Base-by-base conservation (phyloP, 2,113 vertebrate species). In the Microcebus tavaratra region DNA sequence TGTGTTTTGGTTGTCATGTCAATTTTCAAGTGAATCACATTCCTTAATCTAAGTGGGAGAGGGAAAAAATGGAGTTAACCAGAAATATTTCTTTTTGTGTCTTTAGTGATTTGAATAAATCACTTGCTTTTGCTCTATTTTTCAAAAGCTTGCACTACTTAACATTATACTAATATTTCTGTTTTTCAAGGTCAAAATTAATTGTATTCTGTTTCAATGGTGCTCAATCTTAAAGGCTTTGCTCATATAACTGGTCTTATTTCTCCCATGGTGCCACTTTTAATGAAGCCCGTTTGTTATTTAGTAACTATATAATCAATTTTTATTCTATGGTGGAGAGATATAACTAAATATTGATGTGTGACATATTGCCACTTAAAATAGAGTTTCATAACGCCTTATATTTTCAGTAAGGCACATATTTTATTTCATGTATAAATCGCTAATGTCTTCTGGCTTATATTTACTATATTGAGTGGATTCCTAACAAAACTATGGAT, bases 41-140 rank as follows among this genome's bases (percentile, higher is more conserved):
- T 82, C 21, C 8, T 5, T 75, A 34, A 50, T 29, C 8, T n/a
- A 18, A 78, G 13, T 36, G 12, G 9, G 2, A 48, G 75, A 48
- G 45, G 50, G 20, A 31, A 0, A 25, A 36, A 80, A 96, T 80
- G 63, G 68, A 96, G 85, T 17, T 55, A 79, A 97, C 95, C 85
- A 94, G 81, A 88, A 95, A 6, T 97, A 59, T 88, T 73, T 73
- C 31, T 78, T 89, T 89, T 83, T 91, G 53, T 85, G 91, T 97
- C 50, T 67, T 94, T 97, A 93, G 34, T 0, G 2, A 79, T 95
- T 93, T 95, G 83, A 97, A 97, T 97, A 78, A 91, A 92, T 80
- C 31, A 55, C 50, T 57, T 55, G 29, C 65, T 85, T 85, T 78
- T 93, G 45, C 76, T 85, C 45, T 88, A 0, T 53, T 94, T 91